Evolutionary conservation across 1,140 invertebrate genomes (phyloP).

Genomic region (Arctopsyche grandis): DNA sequence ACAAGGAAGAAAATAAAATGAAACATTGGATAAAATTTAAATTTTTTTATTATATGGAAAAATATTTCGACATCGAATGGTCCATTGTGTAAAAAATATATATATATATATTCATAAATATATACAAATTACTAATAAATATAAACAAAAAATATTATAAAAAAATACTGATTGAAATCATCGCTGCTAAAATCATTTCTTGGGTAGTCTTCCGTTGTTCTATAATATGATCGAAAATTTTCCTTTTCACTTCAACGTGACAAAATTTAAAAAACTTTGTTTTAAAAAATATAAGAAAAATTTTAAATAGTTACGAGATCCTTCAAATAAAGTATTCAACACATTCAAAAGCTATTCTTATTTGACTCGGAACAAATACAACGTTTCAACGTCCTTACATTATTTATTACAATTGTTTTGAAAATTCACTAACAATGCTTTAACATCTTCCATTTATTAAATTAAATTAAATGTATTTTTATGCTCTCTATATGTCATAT

Average conservation of each 20-base stretch:
- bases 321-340: too few relatives aligned
- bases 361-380: too few relatives aligned
- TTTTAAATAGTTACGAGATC: too few relatives aligned
- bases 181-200: conserved; percentile 46
- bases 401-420: too few relatives aligned
- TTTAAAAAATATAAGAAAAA: not conserved
- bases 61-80: conserved; percentile 55
- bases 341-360: too few relatives aligned
- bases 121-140: conserved; percentile 52
- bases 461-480: too few relatives aligned
- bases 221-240: not conserved
- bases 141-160: conserved; percentile 53
- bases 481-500: too few relatives aligned
- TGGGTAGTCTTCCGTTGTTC: conserved; percentile 26
- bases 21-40: conserved; percentile 38
- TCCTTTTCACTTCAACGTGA: conserved; percentile 4
- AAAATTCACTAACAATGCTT: too few relatives aligned
- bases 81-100: conserved; percentile 55
- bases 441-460: too few relatives aligned
- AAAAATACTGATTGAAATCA: conserved; percentile 55
- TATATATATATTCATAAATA: conserved; percentile 55
- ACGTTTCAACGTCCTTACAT: too few relatives aligned
- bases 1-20: too few relatives aligned
- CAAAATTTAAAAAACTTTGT: conserved; percentile 5
- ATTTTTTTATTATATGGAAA: conserved; percentile 52